phyloP scores from a whole-genome alignment of 1,140 invertebrate species.

The Scaptomyza pallida region DNA sequence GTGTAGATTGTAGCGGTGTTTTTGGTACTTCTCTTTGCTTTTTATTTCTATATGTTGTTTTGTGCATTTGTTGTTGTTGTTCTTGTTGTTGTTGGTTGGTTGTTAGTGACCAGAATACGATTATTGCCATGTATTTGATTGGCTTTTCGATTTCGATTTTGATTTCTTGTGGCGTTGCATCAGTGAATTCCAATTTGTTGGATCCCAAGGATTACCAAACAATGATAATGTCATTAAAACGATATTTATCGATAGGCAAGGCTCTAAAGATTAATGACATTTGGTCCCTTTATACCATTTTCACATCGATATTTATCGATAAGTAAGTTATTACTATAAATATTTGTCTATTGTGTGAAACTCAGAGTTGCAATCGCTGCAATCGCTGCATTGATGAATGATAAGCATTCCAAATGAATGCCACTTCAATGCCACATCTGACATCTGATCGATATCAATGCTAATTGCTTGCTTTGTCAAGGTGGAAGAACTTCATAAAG shows the following conservation, averaged over 20 bases:
- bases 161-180: conserved; percentile 32
- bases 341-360: no score
- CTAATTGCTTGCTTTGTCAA: neutral
- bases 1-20: neutral
- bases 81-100: neutral
- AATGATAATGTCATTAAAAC: neutral
- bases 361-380: no score
- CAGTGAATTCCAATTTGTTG: conserved; percentile 39
- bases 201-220: conserved; percentile 15
- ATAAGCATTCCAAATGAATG: no score
- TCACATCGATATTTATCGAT: no score
- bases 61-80: neutral
- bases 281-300: no score
- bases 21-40: neutral
- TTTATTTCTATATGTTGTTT: neutral
- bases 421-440: no score
- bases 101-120: conserved; percentile 44
- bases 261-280: no score
- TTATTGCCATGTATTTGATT: conserved; percentile 47
- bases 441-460: neutral
- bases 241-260: no score
- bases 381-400: no score
- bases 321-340: no score
- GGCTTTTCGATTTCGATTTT: conserved; percentile 33
- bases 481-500: conserved; percentile 13